These are phyloP conservation scores for Cancer borealis DNA, from an alignment of 2,888 invertebrate genomes.

Conservation along the genomic window DNA sequence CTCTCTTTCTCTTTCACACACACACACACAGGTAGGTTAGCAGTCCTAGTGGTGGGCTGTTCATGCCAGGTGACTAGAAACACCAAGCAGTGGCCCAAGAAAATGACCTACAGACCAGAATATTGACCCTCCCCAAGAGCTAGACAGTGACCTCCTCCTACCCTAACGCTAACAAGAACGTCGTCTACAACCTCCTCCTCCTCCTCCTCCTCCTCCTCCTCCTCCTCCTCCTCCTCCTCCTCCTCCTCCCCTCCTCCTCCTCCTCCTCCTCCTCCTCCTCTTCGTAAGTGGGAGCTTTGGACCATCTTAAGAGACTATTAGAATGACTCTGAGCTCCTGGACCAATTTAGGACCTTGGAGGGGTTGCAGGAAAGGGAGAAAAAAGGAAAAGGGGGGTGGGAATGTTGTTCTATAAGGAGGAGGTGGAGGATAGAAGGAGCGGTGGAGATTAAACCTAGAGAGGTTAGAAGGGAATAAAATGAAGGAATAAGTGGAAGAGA, in stretches of 20 bases:
- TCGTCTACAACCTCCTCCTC: no score
- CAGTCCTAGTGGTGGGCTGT: no score
- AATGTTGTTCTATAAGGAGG: not conserved
- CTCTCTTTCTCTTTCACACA: no score
- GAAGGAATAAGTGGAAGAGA: not conserved
- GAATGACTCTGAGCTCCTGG: constrained; percentile 1
- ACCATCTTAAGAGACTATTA: constrained; percentile 10
- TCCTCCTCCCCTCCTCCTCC: not conserved
- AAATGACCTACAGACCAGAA: not conserved
- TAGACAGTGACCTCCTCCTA: not conserved
- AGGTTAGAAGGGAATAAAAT: not conserved
- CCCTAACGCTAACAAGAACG: no score
- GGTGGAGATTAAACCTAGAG: not conserved
- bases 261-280: constrained; percentile 20
- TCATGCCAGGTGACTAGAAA: no score
- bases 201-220: not conserved
- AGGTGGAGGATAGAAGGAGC: not conserved
- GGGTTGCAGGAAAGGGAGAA: not conserved
- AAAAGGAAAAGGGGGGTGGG: not conserved
- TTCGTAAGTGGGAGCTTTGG: not conserved
- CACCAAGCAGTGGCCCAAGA: no score
- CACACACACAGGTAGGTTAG: no score
- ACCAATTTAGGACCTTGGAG: not conserved
- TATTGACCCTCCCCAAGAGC: constrained; percentile 8
- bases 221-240: not conserved